Evolutionary conservation across 2,888 invertebrate species (phyloP).

Genomic region (Tetropium fuscum): DNA sequence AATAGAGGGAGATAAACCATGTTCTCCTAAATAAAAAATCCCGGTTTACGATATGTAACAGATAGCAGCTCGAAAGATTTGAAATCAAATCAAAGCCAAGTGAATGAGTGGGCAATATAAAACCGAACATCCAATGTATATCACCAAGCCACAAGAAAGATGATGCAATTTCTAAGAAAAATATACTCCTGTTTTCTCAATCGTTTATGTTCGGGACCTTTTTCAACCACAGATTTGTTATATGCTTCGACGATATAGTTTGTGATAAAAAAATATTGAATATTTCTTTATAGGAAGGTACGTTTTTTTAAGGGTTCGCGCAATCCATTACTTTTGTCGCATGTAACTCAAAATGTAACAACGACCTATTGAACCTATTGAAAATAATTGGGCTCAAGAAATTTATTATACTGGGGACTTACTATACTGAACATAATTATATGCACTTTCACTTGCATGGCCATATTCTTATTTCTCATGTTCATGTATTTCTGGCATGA

Average conservation of each 20-base stretch:
- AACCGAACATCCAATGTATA: constrained; percentile 55
- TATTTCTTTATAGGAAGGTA: constrained; percentile 13
- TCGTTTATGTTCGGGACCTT: constrained; percentile 50
- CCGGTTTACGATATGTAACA: constrained; percentile 35
- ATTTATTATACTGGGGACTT: too few species aligned
- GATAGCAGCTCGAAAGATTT: constrained; percentile 40
- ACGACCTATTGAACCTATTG: too few species aligned
- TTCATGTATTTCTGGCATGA: too few species aligned
- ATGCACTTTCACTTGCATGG: too few species aligned
- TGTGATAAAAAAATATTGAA: constrained; percentile 35
- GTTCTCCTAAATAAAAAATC: constrained; percentile 34
- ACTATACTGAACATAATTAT: too few species aligned
- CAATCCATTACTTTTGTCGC: too few species aligned
- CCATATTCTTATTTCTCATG: too few species aligned
- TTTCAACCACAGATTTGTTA: constrained; percentile 41
- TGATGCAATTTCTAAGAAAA: constrained; percentile 61
- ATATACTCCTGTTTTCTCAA: constrained; percentile 58
- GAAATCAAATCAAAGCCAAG: constrained; percentile 61
- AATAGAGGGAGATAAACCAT: too few species aligned
- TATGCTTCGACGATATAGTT: constrained; percentile 36
- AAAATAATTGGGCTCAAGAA: too few species aligned
- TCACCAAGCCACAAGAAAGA: constrained; percentile 59
- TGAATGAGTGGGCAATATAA: constrained; percentile 62
- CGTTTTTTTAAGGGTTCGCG: too few species aligned
- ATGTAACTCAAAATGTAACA: too few species aligned